These are phyloP conservation scores for Bucco capensis DNA, from an alignment of 2,113 vertebrate species.

Conservation along the genomic window DNA sequence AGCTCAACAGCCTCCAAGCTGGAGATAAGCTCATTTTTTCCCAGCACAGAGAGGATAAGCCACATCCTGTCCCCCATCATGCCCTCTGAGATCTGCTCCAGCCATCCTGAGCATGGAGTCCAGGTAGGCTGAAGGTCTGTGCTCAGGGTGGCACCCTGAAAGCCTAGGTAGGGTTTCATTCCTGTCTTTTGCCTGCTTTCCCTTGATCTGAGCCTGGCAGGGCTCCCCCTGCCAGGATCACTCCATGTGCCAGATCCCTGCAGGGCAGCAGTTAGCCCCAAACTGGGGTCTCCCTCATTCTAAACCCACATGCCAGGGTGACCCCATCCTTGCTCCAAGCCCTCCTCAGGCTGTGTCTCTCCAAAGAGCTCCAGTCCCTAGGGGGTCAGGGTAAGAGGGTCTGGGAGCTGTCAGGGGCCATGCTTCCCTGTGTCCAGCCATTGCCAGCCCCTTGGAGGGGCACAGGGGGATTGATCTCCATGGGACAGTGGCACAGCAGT, in stretches of 20 bases:
- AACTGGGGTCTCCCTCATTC: background rate
- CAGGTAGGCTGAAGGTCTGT: background rate
- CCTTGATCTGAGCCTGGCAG: background rate
- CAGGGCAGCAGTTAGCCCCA: background rate
- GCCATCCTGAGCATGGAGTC: background rate
- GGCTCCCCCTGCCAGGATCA: accelerated
- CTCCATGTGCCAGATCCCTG: background rate
- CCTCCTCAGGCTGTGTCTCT: background rate
- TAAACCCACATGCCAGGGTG: accelerated
- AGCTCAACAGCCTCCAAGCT: background rate
- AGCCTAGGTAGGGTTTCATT: background rate
- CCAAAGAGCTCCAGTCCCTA: background rate
- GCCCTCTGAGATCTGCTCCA: background rate
- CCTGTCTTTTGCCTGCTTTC: background rate
- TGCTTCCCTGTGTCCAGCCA: accelerated
- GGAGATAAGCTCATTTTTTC: background rate
- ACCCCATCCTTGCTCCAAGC: background rate
- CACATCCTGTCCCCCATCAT: accelerated
- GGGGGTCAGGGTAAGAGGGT: accelerated
- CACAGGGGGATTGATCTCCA: background rate
- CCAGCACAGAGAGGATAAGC: background rate
- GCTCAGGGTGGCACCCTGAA: background rate
- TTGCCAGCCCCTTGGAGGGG: background rate
- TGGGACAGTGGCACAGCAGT: background rate
- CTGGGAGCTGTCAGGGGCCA: too few species aligned